Conservation (phyloP, 2,797 vertebrate genomes). For the Eremophila alpestris region DNA sequence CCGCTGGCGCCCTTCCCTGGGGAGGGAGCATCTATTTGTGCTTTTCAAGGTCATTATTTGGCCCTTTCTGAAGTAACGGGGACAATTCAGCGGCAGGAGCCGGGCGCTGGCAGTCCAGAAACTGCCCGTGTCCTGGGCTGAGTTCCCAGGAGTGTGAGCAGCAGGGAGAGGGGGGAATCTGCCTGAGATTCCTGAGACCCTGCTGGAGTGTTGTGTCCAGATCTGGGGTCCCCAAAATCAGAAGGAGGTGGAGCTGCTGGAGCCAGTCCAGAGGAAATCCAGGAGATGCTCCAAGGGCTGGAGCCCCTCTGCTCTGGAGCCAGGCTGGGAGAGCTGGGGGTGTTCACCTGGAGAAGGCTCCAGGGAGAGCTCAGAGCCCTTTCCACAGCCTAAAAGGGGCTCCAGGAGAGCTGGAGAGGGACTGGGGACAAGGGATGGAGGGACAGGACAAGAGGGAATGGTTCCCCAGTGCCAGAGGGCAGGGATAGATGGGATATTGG, state of each 20-base stretch:
- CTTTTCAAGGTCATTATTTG: not conserved
- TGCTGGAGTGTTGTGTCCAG: not conserved
- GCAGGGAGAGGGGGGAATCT: not conserved
- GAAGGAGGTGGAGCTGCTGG: not conserved
- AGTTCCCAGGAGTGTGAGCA: not conserved
- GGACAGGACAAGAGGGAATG: not conserved
- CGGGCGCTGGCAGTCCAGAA: fast-evolving
- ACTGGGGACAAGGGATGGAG: fast-evolving
- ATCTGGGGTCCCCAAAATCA: not conserved
- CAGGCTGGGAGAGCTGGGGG: not conserved
- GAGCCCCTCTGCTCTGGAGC: not conserved
- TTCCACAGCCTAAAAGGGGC: not conserved
- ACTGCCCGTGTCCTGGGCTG: fast-evolving
- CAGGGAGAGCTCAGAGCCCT: not conserved
- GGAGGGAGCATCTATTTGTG: not conserved
- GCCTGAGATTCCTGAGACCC: not conserved
- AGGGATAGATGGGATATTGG: fast-evolving
- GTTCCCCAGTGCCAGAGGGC: not conserved
- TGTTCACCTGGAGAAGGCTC: not conserved
- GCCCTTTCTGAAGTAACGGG: not conserved
- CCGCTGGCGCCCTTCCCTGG: not conserved
- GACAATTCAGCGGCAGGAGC: not conserved
- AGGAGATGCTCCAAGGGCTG: not conserved
- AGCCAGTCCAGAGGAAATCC: not conserved
- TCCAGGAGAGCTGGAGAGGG: not conserved